Base-by-base conservation (phyloP, 1,140 invertebrate genomes). In the Drosophila parvula region DNA sequence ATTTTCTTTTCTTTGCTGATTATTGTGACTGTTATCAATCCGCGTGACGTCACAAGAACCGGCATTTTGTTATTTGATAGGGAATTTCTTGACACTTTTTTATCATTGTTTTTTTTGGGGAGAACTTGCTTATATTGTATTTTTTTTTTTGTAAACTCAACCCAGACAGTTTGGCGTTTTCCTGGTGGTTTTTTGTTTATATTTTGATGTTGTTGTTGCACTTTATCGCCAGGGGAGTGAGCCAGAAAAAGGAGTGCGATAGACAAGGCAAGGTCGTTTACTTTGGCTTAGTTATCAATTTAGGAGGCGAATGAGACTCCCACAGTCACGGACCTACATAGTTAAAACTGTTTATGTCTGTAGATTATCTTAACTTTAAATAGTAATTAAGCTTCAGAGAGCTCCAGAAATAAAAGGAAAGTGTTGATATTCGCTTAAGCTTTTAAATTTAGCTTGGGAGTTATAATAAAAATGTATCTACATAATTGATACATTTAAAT, bases 1-100 rank as follows among this genome's bases (percentile, higher is more conserved):
- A 51, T 50, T 50, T 50, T 50, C 28, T 50, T 59, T 53, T 36
- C 27, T 51, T 41, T 50, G 41, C 16, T 68, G 45, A 65, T 64
- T 64, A 62, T 30, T 68, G 34, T 18, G 14, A 4, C 40, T 63
- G 16, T 80, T 85, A 84, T 78, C 74, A 74, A 16, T 51, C 22
- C 11, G 16, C 36, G 47, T 85, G 81, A 85, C 82, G 81, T 85
- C 81, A 85, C 50, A 36, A 50, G 41, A 58, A 22, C 62, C 67
- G 79, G 47, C 59, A 47, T 61, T 70, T 74, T 50, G 51, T 41
- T 59, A 41, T 60, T 63, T 36, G 32, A 59, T 48, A 79, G 62
- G 51, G 51, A 58, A 67, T 68, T 77, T 50, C 58, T 59, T 64
- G 38, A 69, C 51, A 67, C 40, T 50, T 71, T 53, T 62, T 69